Conservation (phyloP, 2,113 vertebrate genomes). For the Lampris megalopsis region DNA sequence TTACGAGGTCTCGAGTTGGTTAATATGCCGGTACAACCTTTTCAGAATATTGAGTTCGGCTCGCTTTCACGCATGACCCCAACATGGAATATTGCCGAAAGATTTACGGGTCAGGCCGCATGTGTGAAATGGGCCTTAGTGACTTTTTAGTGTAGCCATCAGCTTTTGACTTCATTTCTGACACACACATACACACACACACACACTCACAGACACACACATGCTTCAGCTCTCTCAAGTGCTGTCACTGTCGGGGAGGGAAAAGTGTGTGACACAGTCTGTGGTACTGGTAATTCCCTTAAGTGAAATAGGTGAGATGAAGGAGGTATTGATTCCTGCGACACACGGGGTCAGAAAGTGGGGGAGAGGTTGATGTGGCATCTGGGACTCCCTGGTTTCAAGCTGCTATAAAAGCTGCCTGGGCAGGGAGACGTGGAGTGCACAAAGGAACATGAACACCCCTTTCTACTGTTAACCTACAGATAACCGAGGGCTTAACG, state of each 20-base stretch:
- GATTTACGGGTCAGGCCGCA: too few species aligned
- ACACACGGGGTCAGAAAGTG: background rate
- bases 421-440: background rate
- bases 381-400: background rate
- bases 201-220: background rate
- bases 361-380: background rate
- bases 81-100: too few species aligned
- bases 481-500: too few species aligned
- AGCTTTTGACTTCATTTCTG: too few species aligned
- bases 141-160: too few species aligned
- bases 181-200: background rate
- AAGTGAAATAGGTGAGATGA: background rate
- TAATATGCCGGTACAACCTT: too few species aligned
- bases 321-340: background rate
- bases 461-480: too few species aligned
- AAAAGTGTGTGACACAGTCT: background rate
- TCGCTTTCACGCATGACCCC: too few species aligned
- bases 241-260: background rate
- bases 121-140: too few species aligned
- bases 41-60: too few species aligned
- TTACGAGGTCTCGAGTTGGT: too few species aligned
- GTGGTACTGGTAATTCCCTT: background rate
- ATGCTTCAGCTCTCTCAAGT: background rate
- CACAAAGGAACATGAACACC: background rate
- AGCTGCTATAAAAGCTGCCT: background rate